A percentile compares a stretch with the other conserved stretches of the same genome.
Conservation (phyloP, 2,113 vertebrate genomes). For the Heterocephalus glaber region DNA sequence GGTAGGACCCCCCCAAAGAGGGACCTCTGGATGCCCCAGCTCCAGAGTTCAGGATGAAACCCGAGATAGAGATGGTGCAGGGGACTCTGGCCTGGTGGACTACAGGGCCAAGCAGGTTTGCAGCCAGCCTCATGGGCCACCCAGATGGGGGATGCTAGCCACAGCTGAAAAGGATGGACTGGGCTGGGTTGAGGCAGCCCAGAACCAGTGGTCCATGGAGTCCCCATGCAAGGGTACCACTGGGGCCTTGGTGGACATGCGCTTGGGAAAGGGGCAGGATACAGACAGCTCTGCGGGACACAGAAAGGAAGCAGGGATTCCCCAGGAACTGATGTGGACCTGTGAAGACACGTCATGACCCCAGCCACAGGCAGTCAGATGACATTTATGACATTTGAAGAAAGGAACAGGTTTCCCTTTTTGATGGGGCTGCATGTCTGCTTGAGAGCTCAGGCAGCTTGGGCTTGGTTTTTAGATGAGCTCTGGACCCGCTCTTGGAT, state of each 20-base stretch:
- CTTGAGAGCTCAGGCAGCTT: not conserved
- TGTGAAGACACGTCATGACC: not conserved
- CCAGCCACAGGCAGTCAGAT: not conserved
- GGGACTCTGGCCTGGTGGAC: not conserved
- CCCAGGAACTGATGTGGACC: not conserved
- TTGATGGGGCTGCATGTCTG: not conserved
- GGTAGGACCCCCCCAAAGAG: not conserved
- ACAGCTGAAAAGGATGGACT: not conserved
- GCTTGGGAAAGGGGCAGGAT: not conserved
- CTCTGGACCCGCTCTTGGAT: not conserved
- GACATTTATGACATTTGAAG: not conserved
- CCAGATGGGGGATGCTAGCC: not conserved
- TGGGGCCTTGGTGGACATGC: not conserved
- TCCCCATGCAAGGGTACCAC: not conserved
- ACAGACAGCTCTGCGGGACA: not conserved
- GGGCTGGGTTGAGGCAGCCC: not conserved
- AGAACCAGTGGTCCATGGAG: not conserved
- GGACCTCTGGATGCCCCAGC: not conserved
- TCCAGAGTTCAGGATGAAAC: not conserved
- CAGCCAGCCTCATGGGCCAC: not conserved
- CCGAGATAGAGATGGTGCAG: not conserved
- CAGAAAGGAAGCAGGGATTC: constrained; percentile 5
- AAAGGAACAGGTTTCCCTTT: not conserved
- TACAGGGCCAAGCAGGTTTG: not conserved
- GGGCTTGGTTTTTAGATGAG: not conserved